Evolutionary conservation across 2,113 vertebrate species (phyloP).

Genomic region (Oxyruncus cristatus): DNA sequence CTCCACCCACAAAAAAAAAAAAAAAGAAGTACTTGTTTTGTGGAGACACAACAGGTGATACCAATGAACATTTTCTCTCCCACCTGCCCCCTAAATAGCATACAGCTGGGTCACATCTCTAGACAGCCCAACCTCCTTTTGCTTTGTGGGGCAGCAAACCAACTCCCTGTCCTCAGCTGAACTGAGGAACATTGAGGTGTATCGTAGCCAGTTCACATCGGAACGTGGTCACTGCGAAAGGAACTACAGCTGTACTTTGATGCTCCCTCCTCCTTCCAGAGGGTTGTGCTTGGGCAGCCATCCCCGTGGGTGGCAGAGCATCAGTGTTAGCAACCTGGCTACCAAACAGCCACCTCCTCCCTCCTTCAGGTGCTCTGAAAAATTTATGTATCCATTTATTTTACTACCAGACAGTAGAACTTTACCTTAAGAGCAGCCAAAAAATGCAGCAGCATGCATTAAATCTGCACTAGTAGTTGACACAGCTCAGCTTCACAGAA

Average conservation of each 20-base stretch:
- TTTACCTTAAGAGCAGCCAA: neutral
- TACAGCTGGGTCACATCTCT: neutral
- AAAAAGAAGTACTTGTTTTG: neutral
- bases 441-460: rapidly evolving
- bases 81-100: neutral
- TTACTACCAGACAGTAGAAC: neutral
- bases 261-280: neutral
- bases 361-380: neutral
- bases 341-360: rapidly evolving
- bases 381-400: neutral
- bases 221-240: neutral
- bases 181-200: neutral
- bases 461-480: neutral
- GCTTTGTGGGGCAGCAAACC: neutral
- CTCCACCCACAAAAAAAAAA: neutral
- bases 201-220: rapidly evolving
- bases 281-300: neutral
- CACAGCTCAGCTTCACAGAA: neutral
- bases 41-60: neutral
- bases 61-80: neutral
- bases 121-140: neutral
- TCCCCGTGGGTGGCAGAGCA: neutral
- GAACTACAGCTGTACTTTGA: neutral
- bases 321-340: neutral
- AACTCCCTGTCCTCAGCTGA: neutral